Evolutionary conservation across 2,888 invertebrate species (phyloP), one percentile per base, ranked within the genome.

Genomic region (Timema podura): DNA sequence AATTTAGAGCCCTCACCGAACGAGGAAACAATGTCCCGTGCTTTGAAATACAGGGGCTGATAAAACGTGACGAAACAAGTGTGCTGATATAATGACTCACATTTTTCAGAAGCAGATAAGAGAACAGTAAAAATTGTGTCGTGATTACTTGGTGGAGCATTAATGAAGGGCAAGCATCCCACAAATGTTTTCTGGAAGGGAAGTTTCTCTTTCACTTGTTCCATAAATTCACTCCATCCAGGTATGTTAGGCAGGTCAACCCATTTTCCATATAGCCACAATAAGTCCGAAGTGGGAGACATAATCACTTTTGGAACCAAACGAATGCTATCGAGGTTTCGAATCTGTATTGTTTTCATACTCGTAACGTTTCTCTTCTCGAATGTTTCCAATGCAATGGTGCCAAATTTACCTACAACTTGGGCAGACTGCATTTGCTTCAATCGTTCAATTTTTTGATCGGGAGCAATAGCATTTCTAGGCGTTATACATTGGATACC

Each of bases 11-110:
- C 61, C 69, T 74, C 71, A 9, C 73, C 67, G 13, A 16, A 61
- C 30, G 7, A 8, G 11, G 73, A 72, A 10, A 77, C 74, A 13
- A 79, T 77, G 72, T 79, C 78, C 57, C 75, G 72, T 65, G 78
- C 77, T 76, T 79, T 78, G 5, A 64, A 67, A 70, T 75, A 79
- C 15, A 79, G 72, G 5, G 78, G 79, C 54, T 79, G 79, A 71
- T 30, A 78, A 69, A 78, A 79, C 65, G 78, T 79, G 9, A 78
- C 73, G 10, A 78, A 72, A 69, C 76, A 76, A 10, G 68, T 68
- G 66, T 75, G 73, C 59, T 75, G 74, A 51, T 71, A 65, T 10
- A 72, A 64, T 45, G 64, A 48, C 70, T 75, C 73, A 44, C 74
- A 65, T 67, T 75, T 72, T 67, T 76, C 71, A 48, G 73, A 71